Conservation (phyloP, 2,888 invertebrate species). For the Caenorhabditis doughertyi region DNA sequence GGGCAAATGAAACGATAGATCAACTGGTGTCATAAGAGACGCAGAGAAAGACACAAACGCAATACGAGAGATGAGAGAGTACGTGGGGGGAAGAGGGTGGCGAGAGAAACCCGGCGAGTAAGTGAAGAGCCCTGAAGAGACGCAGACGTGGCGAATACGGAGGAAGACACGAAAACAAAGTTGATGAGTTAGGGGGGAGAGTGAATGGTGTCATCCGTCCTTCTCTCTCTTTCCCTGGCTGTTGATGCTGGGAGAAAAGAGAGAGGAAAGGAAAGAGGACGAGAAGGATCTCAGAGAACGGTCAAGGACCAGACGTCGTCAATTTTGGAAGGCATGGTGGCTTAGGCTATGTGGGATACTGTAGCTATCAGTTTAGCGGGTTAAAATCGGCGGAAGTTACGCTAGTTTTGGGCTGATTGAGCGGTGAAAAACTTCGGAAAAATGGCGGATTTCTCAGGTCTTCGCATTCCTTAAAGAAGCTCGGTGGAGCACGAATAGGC, state of each 20-base stretch:
- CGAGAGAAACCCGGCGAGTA: not conserved
- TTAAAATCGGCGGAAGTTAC: too few species aligned
- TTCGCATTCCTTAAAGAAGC: too few species aligned
- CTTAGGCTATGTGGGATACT: too few species aligned
- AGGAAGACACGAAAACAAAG: conserved; percentile 10
- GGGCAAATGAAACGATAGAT: conserved; percentile 3
- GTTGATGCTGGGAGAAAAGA: not conserved
- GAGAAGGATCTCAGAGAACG: not conserved
- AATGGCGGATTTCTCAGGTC: too few species aligned
- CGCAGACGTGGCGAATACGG: not conserved
- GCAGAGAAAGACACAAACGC: not conserved
- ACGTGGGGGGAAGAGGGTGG: not conserved
- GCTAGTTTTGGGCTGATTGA: too few species aligned
- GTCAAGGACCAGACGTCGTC: not conserved
- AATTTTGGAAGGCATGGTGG: too few species aligned
- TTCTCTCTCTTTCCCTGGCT: too few species aligned
- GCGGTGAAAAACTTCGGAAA: too few species aligned
- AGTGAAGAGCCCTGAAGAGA: not conserved
- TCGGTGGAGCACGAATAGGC: too few species aligned
- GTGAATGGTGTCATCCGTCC: too few species aligned
- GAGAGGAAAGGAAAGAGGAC: not conserved
- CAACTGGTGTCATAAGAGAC: not conserved
- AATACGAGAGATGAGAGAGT: not conserved
- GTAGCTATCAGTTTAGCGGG: too few species aligned
- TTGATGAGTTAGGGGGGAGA: conserved; percentile 1